Conservation (phyloP, 1,140 invertebrate genomes). For the Halesus radiatus region DNA sequence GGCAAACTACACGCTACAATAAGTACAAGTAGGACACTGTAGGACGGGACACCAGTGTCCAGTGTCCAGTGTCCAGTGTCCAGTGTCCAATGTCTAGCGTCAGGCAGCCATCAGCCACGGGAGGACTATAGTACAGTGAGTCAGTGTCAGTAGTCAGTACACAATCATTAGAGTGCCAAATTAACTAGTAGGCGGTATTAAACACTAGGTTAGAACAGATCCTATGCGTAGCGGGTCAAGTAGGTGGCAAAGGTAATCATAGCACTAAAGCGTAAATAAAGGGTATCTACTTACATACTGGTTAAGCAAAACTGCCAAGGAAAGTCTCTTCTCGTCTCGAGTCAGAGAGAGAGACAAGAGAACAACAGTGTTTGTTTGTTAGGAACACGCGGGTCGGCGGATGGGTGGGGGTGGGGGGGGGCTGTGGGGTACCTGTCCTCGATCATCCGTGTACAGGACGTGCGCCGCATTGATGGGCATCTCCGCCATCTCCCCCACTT, state of each 20-base stretch:
- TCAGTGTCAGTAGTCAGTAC: conserved; percentile 1
- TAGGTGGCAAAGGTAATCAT: conserved; percentile 20
- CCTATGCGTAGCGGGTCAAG: neutral
- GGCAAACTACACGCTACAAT: neutral
- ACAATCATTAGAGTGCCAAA: conserved; percentile 29
- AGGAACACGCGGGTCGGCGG: conserved; percentile 26
- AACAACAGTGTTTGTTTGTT: conserved; percentile 1
- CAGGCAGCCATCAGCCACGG: neutral
- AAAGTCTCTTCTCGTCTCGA: conserved; percentile 34
- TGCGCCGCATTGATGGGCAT: conserved; percentile 89
- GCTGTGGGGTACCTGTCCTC: conserved; percentile 85
- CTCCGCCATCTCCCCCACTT: conserved; percentile 60
- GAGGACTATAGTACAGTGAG: neutral
- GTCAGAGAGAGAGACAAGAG: conserved; percentile 27
- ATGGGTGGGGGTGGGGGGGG: conserved; percentile 12
- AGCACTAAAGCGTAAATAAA: conserved; percentile 53
- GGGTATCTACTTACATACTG: conserved; percentile 55
- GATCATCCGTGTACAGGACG: conserved; percentile 95
- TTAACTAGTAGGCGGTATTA: conserved; percentile 15
- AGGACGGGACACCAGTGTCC: neutral
- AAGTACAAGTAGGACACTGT: neutral
- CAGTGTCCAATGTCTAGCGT: neutral
- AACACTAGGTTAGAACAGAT: conserved; percentile 14
- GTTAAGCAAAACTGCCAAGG: conserved; percentile 50
- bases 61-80: no score